These are phyloP conservation scores for Oligia strigilis DNA, from an alignment of 2,888 invertebrate species.

Conservation along the genomic window DNA sequence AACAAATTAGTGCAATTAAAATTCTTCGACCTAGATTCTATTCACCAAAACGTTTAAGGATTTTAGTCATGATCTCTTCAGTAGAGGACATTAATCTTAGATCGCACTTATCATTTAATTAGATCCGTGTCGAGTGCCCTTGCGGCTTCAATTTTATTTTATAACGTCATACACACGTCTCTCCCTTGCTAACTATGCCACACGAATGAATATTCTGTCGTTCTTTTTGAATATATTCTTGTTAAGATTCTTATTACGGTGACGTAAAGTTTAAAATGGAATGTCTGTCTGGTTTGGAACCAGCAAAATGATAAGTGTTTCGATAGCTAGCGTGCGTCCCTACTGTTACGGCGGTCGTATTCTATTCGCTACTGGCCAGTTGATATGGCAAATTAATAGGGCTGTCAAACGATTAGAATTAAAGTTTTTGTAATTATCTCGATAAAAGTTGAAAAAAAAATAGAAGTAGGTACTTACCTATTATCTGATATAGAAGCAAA, in stretches of 20 bases:
- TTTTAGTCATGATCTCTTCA: conserved; percentile 81
- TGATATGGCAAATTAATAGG: conserved; percentile 85
- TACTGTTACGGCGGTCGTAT: conserved; percentile 80
- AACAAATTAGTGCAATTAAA: conserved; percentile 59
- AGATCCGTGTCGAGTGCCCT: conserved; percentile 88
- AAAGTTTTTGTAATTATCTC: background rate
- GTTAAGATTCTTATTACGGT: conserved; percentile 35
- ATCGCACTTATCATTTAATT: conserved; percentile 90
- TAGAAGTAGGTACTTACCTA: background rate
- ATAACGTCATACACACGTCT: conserved; percentile 90
- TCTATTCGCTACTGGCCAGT: conserved; percentile 84
- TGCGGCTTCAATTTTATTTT: conserved; percentile 90
- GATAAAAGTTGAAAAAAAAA: background rate
- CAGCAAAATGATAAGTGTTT: conserved; percentile 70
- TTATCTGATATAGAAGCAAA: background rate
- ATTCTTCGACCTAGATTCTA: conserved; percentile 60
- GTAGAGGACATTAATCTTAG: conserved; percentile 87
- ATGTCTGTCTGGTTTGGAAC: conserved; percentile 51
- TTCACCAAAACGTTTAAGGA: conserved; percentile 66
- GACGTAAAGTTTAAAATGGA: conserved; percentile 71
- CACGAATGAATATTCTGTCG: conserved; percentile 70
- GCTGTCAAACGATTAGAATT: conserved; percentile 65
- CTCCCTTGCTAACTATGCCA: conserved; percentile 81
- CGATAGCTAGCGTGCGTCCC: conserved; percentile 76
- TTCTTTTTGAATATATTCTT: conserved; percentile 49